Evolutionary conservation across 2,888 invertebrate species (phyloP).

Genomic region (Acholoe squamosa): DNA sequence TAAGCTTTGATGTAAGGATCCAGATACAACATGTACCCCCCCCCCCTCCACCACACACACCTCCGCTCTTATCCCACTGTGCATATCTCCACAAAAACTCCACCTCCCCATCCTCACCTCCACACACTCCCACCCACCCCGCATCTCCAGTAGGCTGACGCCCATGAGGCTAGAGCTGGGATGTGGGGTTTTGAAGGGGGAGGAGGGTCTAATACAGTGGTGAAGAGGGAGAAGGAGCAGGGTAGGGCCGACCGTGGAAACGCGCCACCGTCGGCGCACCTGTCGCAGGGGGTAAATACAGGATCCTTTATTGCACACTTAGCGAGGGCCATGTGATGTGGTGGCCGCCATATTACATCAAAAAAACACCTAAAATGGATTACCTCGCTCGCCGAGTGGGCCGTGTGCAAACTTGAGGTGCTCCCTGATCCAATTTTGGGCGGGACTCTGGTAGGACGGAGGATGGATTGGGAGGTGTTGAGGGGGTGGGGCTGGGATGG

Average conservation of each 20-base stretch:
- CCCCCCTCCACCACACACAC: not conserved
- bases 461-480: not conserved
- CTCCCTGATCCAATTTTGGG: conserved; percentile 54
- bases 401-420: conserved; percentile 45
- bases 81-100: not conserved
- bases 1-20: conserved; percentile 13
- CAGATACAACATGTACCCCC: not conserved
- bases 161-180: not conserved
- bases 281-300: conserved; percentile 55
- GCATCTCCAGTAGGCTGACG: not conserved
- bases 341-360: conserved; percentile 45
- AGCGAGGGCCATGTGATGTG: conserved; percentile 47
- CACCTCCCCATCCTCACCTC: not conserved
- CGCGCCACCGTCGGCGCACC: conserved; percentile 32
- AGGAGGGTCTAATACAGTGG: not conserved
- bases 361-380: conserved; percentile 60
- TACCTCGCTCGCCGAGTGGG: not conserved
- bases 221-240: not conserved
- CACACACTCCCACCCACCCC: not conserved
- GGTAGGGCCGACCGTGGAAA: conserved; percentile 38
- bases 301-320: conserved; percentile 39
- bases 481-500: not conserved
- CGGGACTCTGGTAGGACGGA: not conserved
- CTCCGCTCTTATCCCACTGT: not conserved
- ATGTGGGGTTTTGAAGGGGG: not conserved